phyloP scores from a whole-genome alignment of 2,113 vertebrate genomes.

The Athene noctua region DNA sequence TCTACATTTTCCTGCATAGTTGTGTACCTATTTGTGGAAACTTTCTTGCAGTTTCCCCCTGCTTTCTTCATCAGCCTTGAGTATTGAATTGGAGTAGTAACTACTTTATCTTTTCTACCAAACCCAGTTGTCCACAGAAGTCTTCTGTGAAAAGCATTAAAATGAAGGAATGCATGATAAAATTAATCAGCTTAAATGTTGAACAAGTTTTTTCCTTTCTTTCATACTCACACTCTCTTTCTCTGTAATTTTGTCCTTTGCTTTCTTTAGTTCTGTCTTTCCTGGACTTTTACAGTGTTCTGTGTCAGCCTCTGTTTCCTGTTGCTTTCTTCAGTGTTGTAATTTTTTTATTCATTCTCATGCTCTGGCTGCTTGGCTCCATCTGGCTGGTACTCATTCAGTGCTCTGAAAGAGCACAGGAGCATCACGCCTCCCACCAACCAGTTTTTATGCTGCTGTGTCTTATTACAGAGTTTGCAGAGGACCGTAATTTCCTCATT shows the following conservation, averaged over 20 bases:
- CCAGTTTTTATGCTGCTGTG: too few species aligned
- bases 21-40: not conserved
- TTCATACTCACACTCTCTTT: not conserved
- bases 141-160: not conserved
- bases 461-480: not conserved
- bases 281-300: not conserved
- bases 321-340: not conserved
- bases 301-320: not conserved
- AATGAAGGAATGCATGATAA: accelerated
- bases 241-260: not conserved
- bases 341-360: not conserved
- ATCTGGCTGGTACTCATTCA: not conserved
- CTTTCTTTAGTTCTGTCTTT: not conserved
- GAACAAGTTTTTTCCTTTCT: not conserved
- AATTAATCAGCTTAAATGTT: not conserved
- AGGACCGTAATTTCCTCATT: not conserved
- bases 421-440: not conserved
- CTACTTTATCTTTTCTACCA: not conserved
- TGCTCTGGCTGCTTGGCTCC: not conserved
- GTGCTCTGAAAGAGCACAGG: not conserved
- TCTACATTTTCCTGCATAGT: not conserved
- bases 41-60: not conserved
- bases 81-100: not conserved
- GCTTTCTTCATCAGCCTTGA: not conserved
- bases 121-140: not conserved